These are phyloP conservation scores for Ips nitidus DNA, from an alignment of 1,140 invertebrate species.

Conservation along the genomic window DNA sequence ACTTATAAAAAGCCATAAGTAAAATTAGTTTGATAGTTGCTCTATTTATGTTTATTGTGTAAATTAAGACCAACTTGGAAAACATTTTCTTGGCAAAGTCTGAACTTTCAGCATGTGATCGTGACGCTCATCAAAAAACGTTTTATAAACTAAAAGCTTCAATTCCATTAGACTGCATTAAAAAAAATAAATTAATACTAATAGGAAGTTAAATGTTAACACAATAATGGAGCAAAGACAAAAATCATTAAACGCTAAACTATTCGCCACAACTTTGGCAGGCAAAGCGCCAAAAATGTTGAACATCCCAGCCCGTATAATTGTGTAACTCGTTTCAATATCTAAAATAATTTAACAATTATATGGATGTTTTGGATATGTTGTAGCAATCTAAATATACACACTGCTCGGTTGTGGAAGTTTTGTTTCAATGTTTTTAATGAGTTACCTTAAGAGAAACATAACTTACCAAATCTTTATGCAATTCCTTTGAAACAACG, in stretches of 20 bases:
- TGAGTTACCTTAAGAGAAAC: constrained; percentile 11
- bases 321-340: constrained; percentile 39
- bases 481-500: constrained; percentile 89
- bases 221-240: background rate
- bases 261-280: constrained; percentile 50
- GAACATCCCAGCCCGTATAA: constrained; percentile 33
- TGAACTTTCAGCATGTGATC: background rate
- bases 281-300: constrained; percentile 58
- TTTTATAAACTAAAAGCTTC: background rate
- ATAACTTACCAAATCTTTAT: constrained; percentile 90
- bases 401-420: background rate
- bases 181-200: too few relatives aligned
- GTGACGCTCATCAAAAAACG: background rate
- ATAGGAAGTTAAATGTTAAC: background rate
- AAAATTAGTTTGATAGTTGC: too few relatives aligned
- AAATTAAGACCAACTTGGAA: too few relatives aligned
- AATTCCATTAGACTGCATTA: too few relatives aligned
- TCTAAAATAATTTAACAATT: background rate
- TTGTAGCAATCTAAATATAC: too few relatives aligned
- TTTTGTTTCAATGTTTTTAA: background rate
- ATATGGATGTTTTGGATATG: background rate
- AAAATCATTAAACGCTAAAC: constrained; percentile 32
- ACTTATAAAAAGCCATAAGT: too few relatives aligned
- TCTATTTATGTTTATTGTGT: too few relatives aligned
- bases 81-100: too few relatives aligned